Percentiles rank a stretch among this genome's conserved stretches.
Evolutionary conservation across 2,797 vertebrate genomes (phyloP).

Genomic region (Peromyscus melanophrys): DNA sequence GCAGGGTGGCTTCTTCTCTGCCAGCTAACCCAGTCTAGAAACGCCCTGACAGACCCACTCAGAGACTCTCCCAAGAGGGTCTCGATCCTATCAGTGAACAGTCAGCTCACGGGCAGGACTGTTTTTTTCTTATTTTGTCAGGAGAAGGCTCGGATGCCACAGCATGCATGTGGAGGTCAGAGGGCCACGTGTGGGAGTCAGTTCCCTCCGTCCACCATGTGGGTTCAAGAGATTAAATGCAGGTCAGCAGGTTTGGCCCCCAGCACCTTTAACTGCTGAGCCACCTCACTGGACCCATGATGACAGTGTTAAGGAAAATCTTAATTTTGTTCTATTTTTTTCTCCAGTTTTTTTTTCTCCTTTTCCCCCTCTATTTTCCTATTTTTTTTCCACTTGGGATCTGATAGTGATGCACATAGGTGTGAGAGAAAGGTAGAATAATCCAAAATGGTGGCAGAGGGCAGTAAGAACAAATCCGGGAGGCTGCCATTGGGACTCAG

Average conservation of each 20-base stretch:
- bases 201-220: neutral
- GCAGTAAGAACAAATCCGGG: fast-evolving
- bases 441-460: neutral
- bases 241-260: neutral
- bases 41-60: neutral
- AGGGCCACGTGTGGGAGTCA: neutral
- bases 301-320: neutral
- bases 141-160: neutral
- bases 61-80: neutral
- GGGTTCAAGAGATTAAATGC: neutral
- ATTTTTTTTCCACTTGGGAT: neutral
- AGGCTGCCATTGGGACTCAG: too few species aligned
- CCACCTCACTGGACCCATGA: neutral
- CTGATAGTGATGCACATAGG: neutral
- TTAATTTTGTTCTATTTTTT: too few species aligned
- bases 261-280: neutral
- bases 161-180: neutral
- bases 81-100: neutral
- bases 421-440: neutral
- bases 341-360: neutral
- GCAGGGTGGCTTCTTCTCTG: too few species aligned
- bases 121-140: neutral
- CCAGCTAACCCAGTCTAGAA: neutral
- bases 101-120: fast-evolving
- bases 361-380: neutral